Base-by-base conservation (phyloP, 2,888 invertebrate species). In the Tiliacea aurago region DNA sequence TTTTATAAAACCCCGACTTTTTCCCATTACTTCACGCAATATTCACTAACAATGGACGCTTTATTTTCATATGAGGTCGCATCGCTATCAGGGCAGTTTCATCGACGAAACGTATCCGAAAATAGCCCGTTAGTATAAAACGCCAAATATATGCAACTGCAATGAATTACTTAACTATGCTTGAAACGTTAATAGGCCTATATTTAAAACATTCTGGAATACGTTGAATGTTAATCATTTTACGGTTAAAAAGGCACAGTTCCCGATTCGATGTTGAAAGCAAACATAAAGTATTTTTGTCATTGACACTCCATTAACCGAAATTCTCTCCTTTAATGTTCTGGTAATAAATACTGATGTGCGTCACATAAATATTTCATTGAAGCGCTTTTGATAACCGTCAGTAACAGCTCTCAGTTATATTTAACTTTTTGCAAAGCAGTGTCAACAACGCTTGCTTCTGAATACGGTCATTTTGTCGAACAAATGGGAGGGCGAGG, bases 41-140 rank as follows among this genome's bases (percentile, higher is more conserved):
- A 84, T 86, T 86, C 83, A 79, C 78, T 77, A 85, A 80, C 86
- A 84, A 84, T 83, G 81, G 66, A 76, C 66, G 78, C 69, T 86
- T 87, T 84, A 87, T 90, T 90, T 90, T 86, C 85, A 83, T 75
- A 85, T 83, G 86, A 86, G 80, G 84, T 84, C 70, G 76, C 82
- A 74, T 71, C 88, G 88, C 84, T 93, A 93, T 93, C 93, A 84
- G 80, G 74, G 87, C 89, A 88, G 90, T 92, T 91, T 90, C 90
- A 93, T 93, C 93, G 87, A 87, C 87, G 77, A 88, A 88, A 89
- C 91, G 89, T 92, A 89, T 84, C 86, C 85, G 86, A 88, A 90
- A 91, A 91, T 90, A 65, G 88, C 84, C 81, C 88, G 87, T 89
- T 88, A 90, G 88, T 86, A 86, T 88, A 85, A 89, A 91, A 88